phyloP scores from a whole-genome alignment of 1,140 invertebrate species.

The Vanessa atalanta region DNA sequence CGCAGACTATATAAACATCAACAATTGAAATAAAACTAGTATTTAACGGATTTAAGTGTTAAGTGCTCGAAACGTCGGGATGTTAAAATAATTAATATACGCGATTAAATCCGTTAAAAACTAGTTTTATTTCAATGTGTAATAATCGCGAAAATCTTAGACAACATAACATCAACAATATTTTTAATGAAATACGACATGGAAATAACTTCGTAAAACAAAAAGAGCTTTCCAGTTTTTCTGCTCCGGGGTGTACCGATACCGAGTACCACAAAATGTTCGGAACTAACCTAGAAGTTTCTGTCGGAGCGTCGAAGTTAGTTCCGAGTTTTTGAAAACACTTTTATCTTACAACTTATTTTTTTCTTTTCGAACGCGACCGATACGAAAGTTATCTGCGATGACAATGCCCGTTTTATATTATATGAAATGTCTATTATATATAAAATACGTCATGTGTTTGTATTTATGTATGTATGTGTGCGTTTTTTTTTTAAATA shows the following conservation, averaged over 20 bases:
- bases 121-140: too few relatives aligned
- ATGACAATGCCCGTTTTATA: constrained; percentile 22
- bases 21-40: too few relatives aligned
- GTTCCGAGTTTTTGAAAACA: constrained; percentile 38
- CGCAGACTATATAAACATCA: too few relatives aligned
- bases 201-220: not conserved
- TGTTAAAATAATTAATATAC: too few relatives aligned
- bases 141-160: too few relatives aligned
- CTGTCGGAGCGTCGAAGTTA: constrained; percentile 36
- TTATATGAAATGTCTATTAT: not conserved
- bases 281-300: constrained; percentile 36
- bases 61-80: too few relatives aligned
- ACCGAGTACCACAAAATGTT: constrained; percentile 32
- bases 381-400: constrained; percentile 36
- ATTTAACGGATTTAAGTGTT: too few relatives aligned
- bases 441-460: not conserved
- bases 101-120: too few relatives aligned
- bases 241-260: constrained; percentile 20
- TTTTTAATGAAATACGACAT: not conserved
- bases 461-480: not conserved
- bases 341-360: constrained; percentile 46
- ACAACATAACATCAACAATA: too few relatives aligned
- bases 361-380: constrained; percentile 40
- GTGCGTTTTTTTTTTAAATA: not conserved
- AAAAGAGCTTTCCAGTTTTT: constrained; percentile 5